Conservation (phyloP, 2,797 vertebrate genomes). For the Diglossa cyanea region DNA sequence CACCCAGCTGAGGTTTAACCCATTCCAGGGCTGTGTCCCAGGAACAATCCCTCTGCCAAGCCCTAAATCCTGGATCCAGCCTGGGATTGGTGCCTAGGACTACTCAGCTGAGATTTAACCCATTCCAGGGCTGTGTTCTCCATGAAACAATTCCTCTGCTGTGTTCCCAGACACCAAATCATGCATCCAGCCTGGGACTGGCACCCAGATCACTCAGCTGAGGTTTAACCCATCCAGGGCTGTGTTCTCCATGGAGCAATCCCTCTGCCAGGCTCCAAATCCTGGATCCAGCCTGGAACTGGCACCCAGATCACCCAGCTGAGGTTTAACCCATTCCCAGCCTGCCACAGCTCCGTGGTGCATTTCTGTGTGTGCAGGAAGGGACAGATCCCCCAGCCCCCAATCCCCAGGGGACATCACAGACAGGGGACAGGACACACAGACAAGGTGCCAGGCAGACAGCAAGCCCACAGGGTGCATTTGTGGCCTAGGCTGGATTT, state of each 20-base stretch:
- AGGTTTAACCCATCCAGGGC: not conserved
- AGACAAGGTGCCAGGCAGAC: not conserved
- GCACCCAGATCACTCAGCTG: not conserved
- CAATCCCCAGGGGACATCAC: not conserved
- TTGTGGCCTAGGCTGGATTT: not conserved
- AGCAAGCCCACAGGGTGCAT: not conserved
- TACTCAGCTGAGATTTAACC: not conserved
- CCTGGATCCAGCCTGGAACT: not conserved
- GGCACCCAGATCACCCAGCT: not conserved
- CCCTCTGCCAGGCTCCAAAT: not conserved
- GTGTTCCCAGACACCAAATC: rapidly evolving
- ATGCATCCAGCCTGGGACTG: not conserved
- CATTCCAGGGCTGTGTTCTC: no score
- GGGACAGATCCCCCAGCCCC: not conserved
- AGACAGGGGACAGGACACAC: not conserved
- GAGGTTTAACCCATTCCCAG: not conserved
- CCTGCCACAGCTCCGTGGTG: not conserved
- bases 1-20: not conserved
- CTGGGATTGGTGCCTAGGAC: no score
- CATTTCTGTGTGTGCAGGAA: not conserved
- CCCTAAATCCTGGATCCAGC: no score
- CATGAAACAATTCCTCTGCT: not conserved
- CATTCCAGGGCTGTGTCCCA: no score
- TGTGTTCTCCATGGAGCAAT: rapidly evolving
- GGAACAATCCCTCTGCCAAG: no score